Base-by-base conservation (phyloP, 2,888 invertebrate genomes). In the Apoderus coryli region DNA sequence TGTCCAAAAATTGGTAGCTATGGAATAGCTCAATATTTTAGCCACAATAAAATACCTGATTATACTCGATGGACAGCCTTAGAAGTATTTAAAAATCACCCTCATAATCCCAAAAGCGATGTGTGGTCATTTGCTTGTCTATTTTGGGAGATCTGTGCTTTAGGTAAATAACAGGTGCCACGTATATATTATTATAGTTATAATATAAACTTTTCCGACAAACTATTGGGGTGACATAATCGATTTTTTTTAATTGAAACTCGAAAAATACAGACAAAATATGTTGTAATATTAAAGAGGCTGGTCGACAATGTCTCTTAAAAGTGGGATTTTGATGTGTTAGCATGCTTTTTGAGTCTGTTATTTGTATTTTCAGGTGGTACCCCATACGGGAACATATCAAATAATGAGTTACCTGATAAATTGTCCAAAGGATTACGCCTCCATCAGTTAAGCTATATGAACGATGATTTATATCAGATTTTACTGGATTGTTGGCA, bases 401-500 rank as follows among this genome's bases (percentile, higher is more conserved):
- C 61, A 3, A 72, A 65, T 34, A 69, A 69, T 44, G 78, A 80
- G 45, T 64, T 84, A 1, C 57, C 70, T 1, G 70, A 72, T 6
- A 67, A 78, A 30, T 64, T 85, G 7, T 61, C 72, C 37, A 65
- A 71, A 36, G 82, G 84, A 2, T 63, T 74, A 47, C 65, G 81
- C 25, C 72, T 84, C 1, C 69, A 72, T 0, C 84, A 84, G 49
- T 68, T 81, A 1, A 64, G 68, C 2, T 79, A 79, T 49, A 69
- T 80, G 14, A 76, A 71, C 12, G 80, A 80, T 50, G 79, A 80
- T 42, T 58, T 86, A 14, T 84, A 84, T 55, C 85, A 86, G 54
- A 57, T 85, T 33, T 72, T 85, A 60, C 60, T 78, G 25, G 77
- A 82, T 48, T 86, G 86, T 49, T 88, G 86, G 86, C 80, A 81